Conservation (phyloP, 2,888 invertebrate species). For the Drosophila pegasa region DNA sequence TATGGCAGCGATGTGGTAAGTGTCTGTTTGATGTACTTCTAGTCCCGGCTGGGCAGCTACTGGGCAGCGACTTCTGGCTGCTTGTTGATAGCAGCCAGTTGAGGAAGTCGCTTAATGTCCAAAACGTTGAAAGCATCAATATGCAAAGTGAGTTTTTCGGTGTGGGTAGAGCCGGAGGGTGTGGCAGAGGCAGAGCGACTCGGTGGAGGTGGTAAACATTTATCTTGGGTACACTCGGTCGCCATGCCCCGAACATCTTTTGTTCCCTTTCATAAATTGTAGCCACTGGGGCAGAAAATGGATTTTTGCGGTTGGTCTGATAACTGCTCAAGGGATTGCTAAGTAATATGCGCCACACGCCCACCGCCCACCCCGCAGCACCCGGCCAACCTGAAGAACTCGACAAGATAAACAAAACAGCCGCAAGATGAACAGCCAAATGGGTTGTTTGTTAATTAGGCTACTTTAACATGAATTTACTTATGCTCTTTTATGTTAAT, state of each 20-base stretch:
- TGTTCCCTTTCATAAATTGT: slow-evolving; percentile 71
- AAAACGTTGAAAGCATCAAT: slow-evolving; percentile 76
- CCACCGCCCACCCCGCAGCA: background rate
- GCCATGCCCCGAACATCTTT: slow-evolving; percentile 47
- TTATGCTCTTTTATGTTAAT: background rate
- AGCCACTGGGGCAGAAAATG: slow-evolving; percentile 76
- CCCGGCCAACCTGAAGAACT: slow-evolving; percentile 8
- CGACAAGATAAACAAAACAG: slow-evolving; percentile 2
- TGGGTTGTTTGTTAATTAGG: slow-evolving; percentile 31
- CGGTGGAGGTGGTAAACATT: slow-evolving; percentile 52
- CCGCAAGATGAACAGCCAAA: slow-evolving; percentile 18
- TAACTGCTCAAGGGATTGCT: slow-evolving; percentile 60
- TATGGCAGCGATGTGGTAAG: slow-evolving; percentile 84
- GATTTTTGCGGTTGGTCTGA: slow-evolving; percentile 73
- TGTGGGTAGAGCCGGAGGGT: background rate
- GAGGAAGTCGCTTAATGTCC: slow-evolving; percentile 68
- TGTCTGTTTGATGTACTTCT: slow-evolving; percentile 79
- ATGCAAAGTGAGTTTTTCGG: slow-evolving; percentile 63
- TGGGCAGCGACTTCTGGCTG: slow-evolving; percentile 21
- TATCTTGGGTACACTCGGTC: slow-evolving; percentile 52
- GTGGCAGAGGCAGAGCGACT: fast-evolving
- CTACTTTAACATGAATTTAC: background rate
- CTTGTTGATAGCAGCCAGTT: slow-evolving; percentile 66
- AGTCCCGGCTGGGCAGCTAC: slow-evolving; percentile 32
- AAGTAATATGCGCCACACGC: slow-evolving; percentile 39